Conservation (phyloP, 2,797 vertebrate genomes). For the Neostethus bicornis region DNA sequence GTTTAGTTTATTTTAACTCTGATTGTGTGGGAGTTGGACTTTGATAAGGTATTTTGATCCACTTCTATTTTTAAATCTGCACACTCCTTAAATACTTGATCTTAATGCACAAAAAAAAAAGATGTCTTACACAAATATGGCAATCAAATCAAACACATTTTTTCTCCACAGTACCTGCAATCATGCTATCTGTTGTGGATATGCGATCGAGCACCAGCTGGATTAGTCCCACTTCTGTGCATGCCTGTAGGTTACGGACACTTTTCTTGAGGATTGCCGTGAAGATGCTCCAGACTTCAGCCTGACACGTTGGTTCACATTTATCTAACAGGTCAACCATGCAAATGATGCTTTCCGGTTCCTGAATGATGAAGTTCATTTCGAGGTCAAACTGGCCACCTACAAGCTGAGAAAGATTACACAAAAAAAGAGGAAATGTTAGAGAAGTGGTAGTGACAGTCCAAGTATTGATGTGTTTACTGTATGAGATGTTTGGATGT, state of each 20-base stretch:
- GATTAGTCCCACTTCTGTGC: conserved; percentile 92
- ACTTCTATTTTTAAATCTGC: background rate
- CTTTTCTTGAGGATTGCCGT: conserved; percentile 97
- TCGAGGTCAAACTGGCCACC: conserved; percentile 97
- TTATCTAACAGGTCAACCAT: conserved; percentile 96
- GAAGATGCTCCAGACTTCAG: conserved; percentile 98
- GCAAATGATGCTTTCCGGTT: conserved; percentile 91
- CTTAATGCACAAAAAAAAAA: background rate
- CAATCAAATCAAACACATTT: too few relatives aligned
- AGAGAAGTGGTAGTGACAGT: background rate
- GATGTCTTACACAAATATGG: too few relatives aligned
- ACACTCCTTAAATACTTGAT: too few relatives aligned
- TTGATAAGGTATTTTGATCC: background rate
- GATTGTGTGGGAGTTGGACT: background rate
- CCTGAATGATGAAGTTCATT: conserved; percentile 99
- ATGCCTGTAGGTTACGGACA: conserved; percentile 92
- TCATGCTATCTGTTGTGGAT: conserved; percentile 89
- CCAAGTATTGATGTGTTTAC: background rate
- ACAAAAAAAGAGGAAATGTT: background rate
- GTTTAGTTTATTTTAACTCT: too few relatives aligned
- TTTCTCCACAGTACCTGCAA: conserved; percentile 87
- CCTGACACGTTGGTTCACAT: conserved; percentile 93
- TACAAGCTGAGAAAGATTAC: conserved; percentile 83
- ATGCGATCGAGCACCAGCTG: conserved; percentile 88
- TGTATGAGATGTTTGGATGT: conserved; percentile 35